A percentile compares a stretch with the other conserved stretches of the same genome.
Evolutionary conservation across 23 tunicate species (phyloP).

Genomic region (Ciona savignyi): DNA sequence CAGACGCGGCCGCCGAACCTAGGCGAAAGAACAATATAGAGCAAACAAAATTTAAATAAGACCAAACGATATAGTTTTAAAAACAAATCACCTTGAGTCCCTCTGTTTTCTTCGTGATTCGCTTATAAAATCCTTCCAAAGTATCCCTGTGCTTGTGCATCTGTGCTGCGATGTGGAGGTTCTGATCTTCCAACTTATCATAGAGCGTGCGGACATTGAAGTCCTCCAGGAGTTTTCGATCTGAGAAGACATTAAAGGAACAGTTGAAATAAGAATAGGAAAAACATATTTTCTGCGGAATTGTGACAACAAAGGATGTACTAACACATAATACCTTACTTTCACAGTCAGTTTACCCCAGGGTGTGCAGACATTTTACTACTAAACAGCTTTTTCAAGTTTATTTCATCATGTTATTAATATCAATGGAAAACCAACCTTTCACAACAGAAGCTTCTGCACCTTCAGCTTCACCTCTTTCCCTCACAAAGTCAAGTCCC

Average conservation of each 20-base stretch:
- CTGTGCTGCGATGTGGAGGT: constrained; percentile 81
- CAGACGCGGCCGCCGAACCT: too few species aligned
- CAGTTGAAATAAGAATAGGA: too few species aligned
- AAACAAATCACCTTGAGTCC: constrained; percentile 71
- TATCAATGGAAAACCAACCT: constrained; percentile 13
- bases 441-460: constrained; percentile 71
- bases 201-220: constrained; percentile 86
- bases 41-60: too few species aligned
- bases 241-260: constrained; percentile 17
- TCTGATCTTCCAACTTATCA: constrained; percentile 98
- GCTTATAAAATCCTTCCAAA: constrained; percentile 80
- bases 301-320: neutral
- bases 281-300: too few species aligned
- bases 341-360: neutral
- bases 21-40: too few species aligned
- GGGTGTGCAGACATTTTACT: too few species aligned
- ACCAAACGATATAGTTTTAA: too few species aligned
- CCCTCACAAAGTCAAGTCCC: constrained; percentile 59
- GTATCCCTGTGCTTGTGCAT: constrained; percentile 75
- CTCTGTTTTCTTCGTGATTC: constrained; percentile 83
- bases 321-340: too few species aligned
- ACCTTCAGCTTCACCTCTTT: constrained; percentile 97
- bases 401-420: too few species aligned
- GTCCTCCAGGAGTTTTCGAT: constrained; percentile 68
- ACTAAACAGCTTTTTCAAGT: neutral